Evolutionary conservation across 2,888 invertebrate genomes (phyloP), one percentile per base, ranked within the genome.

Genomic region (Synanthedon vespiformis): DNA sequence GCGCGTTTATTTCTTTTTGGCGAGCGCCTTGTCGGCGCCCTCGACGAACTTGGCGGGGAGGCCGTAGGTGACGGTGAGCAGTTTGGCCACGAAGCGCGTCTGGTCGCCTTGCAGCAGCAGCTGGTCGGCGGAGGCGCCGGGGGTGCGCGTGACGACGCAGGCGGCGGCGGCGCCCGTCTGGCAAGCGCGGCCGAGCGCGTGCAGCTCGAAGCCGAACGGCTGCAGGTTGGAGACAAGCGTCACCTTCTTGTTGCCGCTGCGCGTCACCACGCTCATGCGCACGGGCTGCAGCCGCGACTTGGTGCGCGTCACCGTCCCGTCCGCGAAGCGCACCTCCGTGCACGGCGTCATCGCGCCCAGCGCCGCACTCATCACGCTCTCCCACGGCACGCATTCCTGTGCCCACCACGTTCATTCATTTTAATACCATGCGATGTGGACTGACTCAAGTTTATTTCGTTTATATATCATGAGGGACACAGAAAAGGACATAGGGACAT

Each of bases 151-250:
- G 52, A 96, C 91, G 40, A 93, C 93, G 55, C 96, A 94, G 65
- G 96, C 93, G 13, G 97, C 96, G 1, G 97, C 97, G 51, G 94
- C 95, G 12, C 92, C 94, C 56, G 90, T 90, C 80, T 97, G 96
- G 67, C 96, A 94, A 61, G 91, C 90, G 70, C 93, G 93, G 14
- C 94, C 92, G 75, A 98, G 93, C 66, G 93, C 92, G 27, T 89
- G 79, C 55, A 95, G 87, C 63, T 92, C 92, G 63, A 98, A 94
- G 34, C 97, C 96, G 79, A 92, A 98, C 55, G 91, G 83, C 70
- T 96, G 95, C 68, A 98, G 89, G 82, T 98, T 97, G 62, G 95
- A 95, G 2, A 98, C 91, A 51, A 97, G 78, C 1, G 98, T 98
- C 52, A 95, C 94, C 89, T 96, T 96, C 75, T 97, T 97, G 73